Evolutionary conservation across 2,888 invertebrate species (phyloP), one percentile per base, ranked within the genome.

Genomic region (Pyrrhosoma nymphula): DNA sequence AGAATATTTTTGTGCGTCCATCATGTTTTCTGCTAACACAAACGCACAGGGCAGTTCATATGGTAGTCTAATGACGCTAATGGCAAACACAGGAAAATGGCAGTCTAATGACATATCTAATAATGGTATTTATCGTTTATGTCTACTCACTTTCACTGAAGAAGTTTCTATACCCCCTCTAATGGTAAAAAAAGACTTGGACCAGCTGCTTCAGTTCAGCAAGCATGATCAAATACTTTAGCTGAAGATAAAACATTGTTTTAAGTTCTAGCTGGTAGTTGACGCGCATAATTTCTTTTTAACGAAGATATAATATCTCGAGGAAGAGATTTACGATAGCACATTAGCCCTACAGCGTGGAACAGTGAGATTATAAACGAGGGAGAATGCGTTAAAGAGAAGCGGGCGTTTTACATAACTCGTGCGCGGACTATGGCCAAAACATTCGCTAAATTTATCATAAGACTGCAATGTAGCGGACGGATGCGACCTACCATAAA

Each of bases 371-470:
- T 35, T 8, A 82, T 26, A 35, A 82, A 82, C 16, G 60, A 60
- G 60, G 60, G 20, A 82, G 35, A 82, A 14, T n/a, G 0, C 16
- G 35, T 18, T 16, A 14, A 35, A 35, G 82, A 18, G 82, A 35
- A 82, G 35, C 23, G 8, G 82, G 16, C 30, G 82, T 35, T 82
- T 82, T 82, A 82, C 30, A 82, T 82, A 82, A 35, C 82, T 82
- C 35, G 35, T 35, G 82, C 82, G 26, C 12, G 30, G 82, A 82
- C 82, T 35, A 35, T 14, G 0, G 82, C 82, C 82, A 82, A 82
- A 82, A 35, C 82, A 82, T 82, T 82, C 82, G 26, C 82, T 82
- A 82, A 82, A 82, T 82, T 82, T 82, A 35, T 82, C 82, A 82
- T 82, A 82, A 82, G 82, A 35, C 16, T 30, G 82, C 82, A 3